phyloP scores from a whole-genome alignment of 2,797 vertebrate species.

The Manis javanica region DNA sequence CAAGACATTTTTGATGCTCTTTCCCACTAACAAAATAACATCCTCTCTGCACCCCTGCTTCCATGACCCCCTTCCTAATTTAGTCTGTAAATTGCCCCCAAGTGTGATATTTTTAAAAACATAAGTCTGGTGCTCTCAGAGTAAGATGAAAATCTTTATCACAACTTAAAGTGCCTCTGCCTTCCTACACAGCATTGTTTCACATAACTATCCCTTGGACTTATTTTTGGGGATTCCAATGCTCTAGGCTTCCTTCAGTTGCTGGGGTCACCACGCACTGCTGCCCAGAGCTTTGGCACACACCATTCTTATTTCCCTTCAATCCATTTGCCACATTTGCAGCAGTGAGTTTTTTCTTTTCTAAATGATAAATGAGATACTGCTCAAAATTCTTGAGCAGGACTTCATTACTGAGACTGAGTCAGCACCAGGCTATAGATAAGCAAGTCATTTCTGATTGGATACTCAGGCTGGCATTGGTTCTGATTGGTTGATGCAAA shows the following conservation, averaged over 20 bases:
- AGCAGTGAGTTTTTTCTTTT: neutral
- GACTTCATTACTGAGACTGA: neutral
- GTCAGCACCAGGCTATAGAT: neutral
- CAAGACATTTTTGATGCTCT: neutral
- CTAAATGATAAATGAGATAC: neutral
- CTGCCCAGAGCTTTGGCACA: neutral
- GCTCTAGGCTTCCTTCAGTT: neutral
- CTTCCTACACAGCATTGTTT: neutral
- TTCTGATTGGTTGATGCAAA: neutral
- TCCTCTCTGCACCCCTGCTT: neutral
- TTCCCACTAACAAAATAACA: neutral
- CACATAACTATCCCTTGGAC: neutral
- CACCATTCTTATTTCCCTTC: neutral
- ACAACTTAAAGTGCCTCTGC: neutral
- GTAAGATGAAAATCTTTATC: neutral
- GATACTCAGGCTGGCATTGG: neutral
- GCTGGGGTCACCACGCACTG: neutral
- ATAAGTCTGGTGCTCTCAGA: neutral
- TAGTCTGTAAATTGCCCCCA: too few species aligned
- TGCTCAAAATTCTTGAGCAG: neutral
- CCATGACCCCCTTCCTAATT: neutral
- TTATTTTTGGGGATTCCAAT: rapidly evolving
- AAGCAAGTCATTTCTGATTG: neutral
- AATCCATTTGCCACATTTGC: neutral
- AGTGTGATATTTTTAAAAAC: neutral